Evolutionary conservation across 2,797 vertebrate species (phyloP).

Genomic region (Darevskia nairensis): DNA sequence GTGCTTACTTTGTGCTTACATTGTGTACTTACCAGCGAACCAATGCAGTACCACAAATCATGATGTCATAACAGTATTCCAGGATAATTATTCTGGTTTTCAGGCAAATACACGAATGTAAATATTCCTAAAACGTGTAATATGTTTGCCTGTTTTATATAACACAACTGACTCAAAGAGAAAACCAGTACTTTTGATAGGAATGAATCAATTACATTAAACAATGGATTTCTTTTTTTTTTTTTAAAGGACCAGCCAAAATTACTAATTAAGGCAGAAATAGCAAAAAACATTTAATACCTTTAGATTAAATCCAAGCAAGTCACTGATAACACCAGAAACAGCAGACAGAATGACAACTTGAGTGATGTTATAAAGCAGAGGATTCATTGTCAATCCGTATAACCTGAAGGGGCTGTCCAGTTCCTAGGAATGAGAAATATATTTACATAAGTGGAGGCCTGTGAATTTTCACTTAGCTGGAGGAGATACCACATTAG

Average conservation of each 20-base stretch:
- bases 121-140: neutral
- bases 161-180: neutral
- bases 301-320: constrained; percentile 98
- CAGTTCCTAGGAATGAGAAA: constrained; percentile 84
- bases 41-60: neutral
- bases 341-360: constrained; percentile 98
- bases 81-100: neutral
- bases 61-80: neutral
- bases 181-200: neutral
- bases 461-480: neutral
- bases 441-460: neutral
- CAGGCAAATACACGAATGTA: neutral
- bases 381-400: constrained; percentile 96
- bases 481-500: too few relatives aligned
- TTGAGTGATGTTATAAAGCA: constrained; percentile 99
- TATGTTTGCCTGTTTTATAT: neutral
- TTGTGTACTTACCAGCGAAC: neutral
- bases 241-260: too few relatives aligned
- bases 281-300: constrained; percentile 70
- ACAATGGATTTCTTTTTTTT: neutral
- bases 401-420: constrained; percentile 95
- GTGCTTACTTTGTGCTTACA: too few relatives aligned
- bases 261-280: constrained; percentile 7
- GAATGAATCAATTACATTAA: neutral
- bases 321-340: constrained; percentile 97